Conservation (phyloP, 2,888 invertebrate genomes). For the Encarsia formosa region DNA sequence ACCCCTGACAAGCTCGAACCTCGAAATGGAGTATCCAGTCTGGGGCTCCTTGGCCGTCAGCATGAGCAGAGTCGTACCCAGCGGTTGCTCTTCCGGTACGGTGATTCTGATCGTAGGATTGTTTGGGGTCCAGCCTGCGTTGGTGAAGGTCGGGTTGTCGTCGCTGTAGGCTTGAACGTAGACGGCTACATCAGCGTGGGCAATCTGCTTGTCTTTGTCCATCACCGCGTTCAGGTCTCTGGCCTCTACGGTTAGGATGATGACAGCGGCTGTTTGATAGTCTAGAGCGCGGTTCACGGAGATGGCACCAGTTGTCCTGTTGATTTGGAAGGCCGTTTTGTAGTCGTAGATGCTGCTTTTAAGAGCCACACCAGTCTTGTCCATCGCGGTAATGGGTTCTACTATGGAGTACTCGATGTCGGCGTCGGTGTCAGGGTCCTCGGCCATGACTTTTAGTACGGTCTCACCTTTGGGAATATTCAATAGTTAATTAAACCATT, state of each 20-base stretch:
- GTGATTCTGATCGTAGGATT: slow-evolving; percentile 65
- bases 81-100: slow-evolving; percentile 72
- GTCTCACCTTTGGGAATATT: slow-evolving; percentile 54
- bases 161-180: slow-evolving; percentile 76
- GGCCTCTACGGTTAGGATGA: slow-evolving; percentile 69
- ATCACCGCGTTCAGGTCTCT: slow-evolving; percentile 67
- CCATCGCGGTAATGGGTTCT: slow-evolving; percentile 66
- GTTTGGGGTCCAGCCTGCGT: slow-evolving; percentile 68
- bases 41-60: slow-evolving; percentile 69
- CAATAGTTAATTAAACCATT: neutral
- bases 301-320: slow-evolving; percentile 66
- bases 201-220: slow-evolving; percentile 62
- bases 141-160: slow-evolving; percentile 70
- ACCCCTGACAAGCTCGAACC: slow-evolving; percentile 49
- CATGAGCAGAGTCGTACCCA: slow-evolving; percentile 68
- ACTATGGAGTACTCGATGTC: slow-evolving; percentile 66
- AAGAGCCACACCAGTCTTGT: slow-evolving; percentile 70
- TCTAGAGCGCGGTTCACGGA: slow-evolving; percentile 64
- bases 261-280: slow-evolving; percentile 70
- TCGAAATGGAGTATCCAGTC: slow-evolving; percentile 60
- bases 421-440: slow-evolving; percentile 68
- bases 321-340: slow-evolving; percentile 66
- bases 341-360: slow-evolving; percentile 63
- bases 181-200: slow-evolving; percentile 67
- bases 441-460: slow-evolving; percentile 64